These are phyloP conservation scores for Emydura subglobosa DNA, from an alignment of 2,113 vertebrate genomes.

Conservation along the genomic window DNA sequence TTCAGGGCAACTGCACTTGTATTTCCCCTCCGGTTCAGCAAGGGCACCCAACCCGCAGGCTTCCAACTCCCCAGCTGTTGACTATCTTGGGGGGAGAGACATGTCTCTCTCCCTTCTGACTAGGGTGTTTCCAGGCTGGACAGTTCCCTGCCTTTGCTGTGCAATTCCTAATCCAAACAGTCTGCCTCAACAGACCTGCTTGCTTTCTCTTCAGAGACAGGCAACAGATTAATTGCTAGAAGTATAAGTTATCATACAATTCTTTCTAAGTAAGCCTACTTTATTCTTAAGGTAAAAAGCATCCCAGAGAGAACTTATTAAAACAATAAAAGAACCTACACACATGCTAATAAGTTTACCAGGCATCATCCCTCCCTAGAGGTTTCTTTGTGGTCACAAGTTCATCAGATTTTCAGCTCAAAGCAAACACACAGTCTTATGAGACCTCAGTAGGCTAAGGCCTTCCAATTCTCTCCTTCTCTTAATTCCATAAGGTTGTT, in stretches of 20 bases:
- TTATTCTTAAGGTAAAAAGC: neutral
- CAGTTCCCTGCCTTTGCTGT: neutral
- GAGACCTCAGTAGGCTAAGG: neutral
- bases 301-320: neutral
- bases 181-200: neutral
- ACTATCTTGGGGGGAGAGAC: neutral
- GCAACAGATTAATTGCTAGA: neutral
- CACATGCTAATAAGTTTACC: no score
- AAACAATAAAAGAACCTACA: neutral
- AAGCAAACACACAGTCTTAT: neutral
- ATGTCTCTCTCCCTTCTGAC: neutral
- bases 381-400: neutral
- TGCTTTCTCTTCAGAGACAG: neutral
- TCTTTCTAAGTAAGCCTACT: neutral
- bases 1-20: neutral
- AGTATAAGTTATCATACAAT: neutral
- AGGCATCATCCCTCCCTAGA: neutral
- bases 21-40: neutral
- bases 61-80: neutral
- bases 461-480: neutral
- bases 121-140: neutral
- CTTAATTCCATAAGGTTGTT: neutral
- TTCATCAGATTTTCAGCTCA: neutral
- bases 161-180: neutral
- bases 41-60: neutral